A percentile compares a stretch with the other conserved stretches of the same genome.
Evolutionary conservation across 2,797 vertebrate species (phyloP).

Genomic region (Glyptemys insculpta): DNA sequence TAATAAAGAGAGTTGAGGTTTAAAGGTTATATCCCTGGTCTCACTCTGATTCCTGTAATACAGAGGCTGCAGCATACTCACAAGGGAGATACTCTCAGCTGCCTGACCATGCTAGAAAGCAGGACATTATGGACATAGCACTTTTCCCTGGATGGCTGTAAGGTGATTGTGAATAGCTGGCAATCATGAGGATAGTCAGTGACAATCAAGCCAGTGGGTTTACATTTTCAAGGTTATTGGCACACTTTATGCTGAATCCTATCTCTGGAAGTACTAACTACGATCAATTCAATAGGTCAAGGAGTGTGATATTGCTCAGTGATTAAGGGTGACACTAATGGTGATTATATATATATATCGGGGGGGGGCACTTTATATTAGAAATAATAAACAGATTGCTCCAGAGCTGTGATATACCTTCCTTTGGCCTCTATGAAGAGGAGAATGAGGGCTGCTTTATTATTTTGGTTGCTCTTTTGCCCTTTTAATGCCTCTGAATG

Average conservation of each 20-base stretch:
- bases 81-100: neutral
- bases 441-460: neutral
- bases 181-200: neutral
- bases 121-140: neutral
- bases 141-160: neutral
- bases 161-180: neutral
- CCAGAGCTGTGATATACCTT: neutral
- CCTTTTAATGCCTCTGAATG: conserved; percentile 10
- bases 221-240: neutral
- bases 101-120: neutral
- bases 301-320: neutral
- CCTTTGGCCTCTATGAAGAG: neutral
- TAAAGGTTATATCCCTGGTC: neutral
- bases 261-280: neutral
- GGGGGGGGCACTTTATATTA: neutral
- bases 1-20: neutral
- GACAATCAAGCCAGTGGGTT: neutral
- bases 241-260: neutral
- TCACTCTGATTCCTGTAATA: neutral
- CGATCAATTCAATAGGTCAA: neutral
- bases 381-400: neutral
- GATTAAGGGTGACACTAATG: too few species aligned
- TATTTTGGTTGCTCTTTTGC: neutral
- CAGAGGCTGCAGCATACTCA: neutral
- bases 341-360: neutral